Percentiles rank a stretch among this genome's conserved stretches.
Conservation (phyloP, 1,140 invertebrate species). For the Drosophila truncata region DNA sequence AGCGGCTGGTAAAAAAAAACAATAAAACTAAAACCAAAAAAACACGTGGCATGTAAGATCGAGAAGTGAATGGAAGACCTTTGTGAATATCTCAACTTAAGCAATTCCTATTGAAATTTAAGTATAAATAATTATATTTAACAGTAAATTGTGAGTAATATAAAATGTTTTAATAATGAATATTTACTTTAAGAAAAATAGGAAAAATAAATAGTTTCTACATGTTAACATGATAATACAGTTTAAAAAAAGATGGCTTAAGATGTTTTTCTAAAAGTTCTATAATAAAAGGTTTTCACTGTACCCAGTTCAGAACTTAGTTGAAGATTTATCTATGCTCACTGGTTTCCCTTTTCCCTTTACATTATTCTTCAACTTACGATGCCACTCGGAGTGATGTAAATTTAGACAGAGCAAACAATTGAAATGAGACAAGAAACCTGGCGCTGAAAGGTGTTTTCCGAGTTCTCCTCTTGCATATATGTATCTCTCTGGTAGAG, state of each 20-base stretch:
- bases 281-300: neutral
- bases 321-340: slow-evolving; percentile 1
- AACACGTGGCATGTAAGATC: slow-evolving; percentile 17
- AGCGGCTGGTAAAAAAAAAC: slow-evolving; percentile 11
- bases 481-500: too few species aligned
- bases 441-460: slow-evolving; percentile 65
- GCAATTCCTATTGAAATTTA: neutral
- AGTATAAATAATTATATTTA: too few species aligned
- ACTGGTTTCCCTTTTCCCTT: neutral
- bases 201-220: neutral
- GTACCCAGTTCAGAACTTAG: slow-evolving; percentile 5
- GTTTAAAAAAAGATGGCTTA: neutral
- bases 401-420: slow-evolving; percentile 74
- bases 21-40: slow-evolving; percentile 23
- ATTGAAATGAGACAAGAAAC: slow-evolving; percentile 51
- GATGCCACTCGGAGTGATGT: slow-evolving; percentile 49
- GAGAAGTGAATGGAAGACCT: neutral
- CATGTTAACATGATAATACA: too few species aligned
- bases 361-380: slow-evolving; percentile 18
- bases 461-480: neutral
- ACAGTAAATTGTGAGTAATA: neutral
- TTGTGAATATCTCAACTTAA: neutral
- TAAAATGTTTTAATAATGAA: neutral
- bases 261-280: neutral
- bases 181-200: neutral